A percentile compares a stretch with the other conserved stretches of the same genome.
phyloP scores from a whole-genome alignment of 2,888 invertebrate species.

The Drosophila greeni region DNA sequence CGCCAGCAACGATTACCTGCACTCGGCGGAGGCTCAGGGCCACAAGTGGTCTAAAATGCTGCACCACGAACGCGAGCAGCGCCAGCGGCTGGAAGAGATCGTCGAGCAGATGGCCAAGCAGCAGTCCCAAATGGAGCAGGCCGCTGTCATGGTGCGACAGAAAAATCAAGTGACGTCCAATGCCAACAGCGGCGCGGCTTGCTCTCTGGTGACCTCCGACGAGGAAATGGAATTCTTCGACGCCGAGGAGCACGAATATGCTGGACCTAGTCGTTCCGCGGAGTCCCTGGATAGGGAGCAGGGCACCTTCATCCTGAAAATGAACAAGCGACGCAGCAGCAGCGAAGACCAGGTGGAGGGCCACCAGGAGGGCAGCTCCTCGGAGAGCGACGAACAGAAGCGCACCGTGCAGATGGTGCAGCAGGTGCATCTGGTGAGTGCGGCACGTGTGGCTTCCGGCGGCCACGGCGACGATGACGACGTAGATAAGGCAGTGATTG shows the following conservation, averaged over 20 bases:
- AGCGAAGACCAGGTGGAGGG: conserved; percentile 75
- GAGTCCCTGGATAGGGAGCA: conserved; percentile 14
- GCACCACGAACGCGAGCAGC: conserved; percentile 96
- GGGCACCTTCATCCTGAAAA: conserved; percentile 83
- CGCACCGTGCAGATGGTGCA: conserved; percentile 57
- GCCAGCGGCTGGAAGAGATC: conserved; percentile 94
- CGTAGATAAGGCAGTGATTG: conserved; percentile 33
- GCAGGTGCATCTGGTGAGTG: conserved; percentile 69
- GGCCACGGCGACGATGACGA: conserved; percentile 52
- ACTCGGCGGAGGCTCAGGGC: conserved; percentile 92
- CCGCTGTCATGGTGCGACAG: conserved; percentile 81
- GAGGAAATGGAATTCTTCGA: conserved; percentile 89
- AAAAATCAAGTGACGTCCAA: conserved; percentile 58
- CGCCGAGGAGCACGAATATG: conserved; percentile 80
- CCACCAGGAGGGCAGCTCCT: conserved; percentile 77
- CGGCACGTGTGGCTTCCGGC: conserved; percentile 77
- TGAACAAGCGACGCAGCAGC: conserved; percentile 76
- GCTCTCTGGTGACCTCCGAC: conserved; percentile 80
- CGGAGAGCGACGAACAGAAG: conserved; percentile 80
- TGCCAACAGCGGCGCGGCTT: conserved; percentile 36
- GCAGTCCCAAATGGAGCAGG: conserved; percentile 96
- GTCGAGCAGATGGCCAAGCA: conserved; percentile 98
- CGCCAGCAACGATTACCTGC: conserved; percentile 94
- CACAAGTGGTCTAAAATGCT: conserved; percentile 95
- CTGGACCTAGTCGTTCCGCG: conserved; percentile 43